These are phyloP conservation scores for Graphium colonna DNA, from an alignment of 2,888 invertebrate genomes.

Conservation along the genomic window DNA sequence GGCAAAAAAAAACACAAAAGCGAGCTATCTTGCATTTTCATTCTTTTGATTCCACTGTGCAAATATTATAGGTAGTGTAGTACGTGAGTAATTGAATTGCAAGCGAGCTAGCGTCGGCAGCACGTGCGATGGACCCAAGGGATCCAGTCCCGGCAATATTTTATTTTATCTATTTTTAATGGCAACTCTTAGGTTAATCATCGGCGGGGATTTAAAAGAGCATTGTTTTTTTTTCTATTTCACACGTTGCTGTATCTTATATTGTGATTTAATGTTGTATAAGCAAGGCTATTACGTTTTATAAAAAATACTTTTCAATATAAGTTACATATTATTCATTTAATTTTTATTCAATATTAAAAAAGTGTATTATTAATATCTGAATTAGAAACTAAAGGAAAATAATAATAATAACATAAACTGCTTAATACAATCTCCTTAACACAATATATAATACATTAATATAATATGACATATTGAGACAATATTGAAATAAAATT, in stretches of 20 bases:
- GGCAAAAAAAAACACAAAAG: not conserved
- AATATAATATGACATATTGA: too few species aligned
- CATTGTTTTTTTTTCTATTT: slow-evolving; percentile 39
- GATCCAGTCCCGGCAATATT: slow-evolving; percentile 59
- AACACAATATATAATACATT: too few species aligned
- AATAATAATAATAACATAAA: too few species aligned
- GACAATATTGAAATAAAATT: too few species aligned
- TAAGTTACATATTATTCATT: too few species aligned
- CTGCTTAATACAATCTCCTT: too few species aligned
- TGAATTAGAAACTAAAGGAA: too few species aligned
- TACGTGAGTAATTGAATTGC: slow-evolving; percentile 67
- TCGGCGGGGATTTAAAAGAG: slow-evolving; percentile 55
- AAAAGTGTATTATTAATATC: too few species aligned
- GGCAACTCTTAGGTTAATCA: slow-evolving; percentile 63
- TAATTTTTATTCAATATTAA: too few species aligned
- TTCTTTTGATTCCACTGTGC: slow-evolving; percentile 49
- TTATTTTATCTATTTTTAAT: slow-evolving; percentile 76
- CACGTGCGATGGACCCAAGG: slow-evolving; percentile 52
- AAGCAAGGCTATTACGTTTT: too few species aligned
- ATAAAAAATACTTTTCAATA: too few species aligned
- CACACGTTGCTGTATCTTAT: slow-evolving; percentile 23
- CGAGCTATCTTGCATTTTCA: slow-evolving; percentile 34
- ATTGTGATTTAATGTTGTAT: slow-evolving; percentile 11
- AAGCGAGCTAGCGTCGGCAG: slow-evolving; percentile 47
- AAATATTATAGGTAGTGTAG: slow-evolving; percentile 42